phyloP scores from a whole-genome alignment of 2,888 invertebrate genomes.

The Ormyrus nitidulus region DNA sequence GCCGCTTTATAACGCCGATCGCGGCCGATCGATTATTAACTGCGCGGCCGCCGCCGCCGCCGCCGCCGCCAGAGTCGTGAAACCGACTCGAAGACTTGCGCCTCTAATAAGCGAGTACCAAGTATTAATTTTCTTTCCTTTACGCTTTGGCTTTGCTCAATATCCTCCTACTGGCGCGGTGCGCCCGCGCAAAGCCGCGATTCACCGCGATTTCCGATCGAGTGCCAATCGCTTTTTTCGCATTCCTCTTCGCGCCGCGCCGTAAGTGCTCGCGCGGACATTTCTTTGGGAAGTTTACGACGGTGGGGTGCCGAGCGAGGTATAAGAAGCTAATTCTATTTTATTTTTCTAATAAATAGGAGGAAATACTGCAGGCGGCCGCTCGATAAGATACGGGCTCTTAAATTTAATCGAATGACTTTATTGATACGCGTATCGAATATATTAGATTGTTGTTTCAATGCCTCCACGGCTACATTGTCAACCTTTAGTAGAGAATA shows the following conservation, averaged over 20 bases:
- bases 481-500: no score
- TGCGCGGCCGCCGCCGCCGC: background rate
- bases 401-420: constrained; percentile 22
- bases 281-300: background rate
- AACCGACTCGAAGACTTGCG: constrained; percentile 36
- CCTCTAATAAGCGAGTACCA: constrained; percentile 42
- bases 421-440: constrained; percentile 12
- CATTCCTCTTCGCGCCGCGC: background rate
- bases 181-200: background rate
- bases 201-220: constrained; percentile 25
- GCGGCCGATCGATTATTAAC: constrained; percentile 44
- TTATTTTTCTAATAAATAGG: background rate
- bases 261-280: no score
- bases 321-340: background rate
- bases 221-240: background rate
- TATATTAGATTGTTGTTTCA: background rate
- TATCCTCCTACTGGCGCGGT: no score
- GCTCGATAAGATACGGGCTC: constrained; percentile 3
- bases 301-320: background rate
- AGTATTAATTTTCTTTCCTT: constrained; percentile 43
- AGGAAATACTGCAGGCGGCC: background rate
- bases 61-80: constrained; percentile 20
- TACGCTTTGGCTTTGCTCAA: background rate
- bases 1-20: constrained; percentile 19
- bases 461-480: no score